Base-by-base conservation (phyloP, 2,113 vertebrate species). In the Phalacrocorax pelagicus region DNA sequence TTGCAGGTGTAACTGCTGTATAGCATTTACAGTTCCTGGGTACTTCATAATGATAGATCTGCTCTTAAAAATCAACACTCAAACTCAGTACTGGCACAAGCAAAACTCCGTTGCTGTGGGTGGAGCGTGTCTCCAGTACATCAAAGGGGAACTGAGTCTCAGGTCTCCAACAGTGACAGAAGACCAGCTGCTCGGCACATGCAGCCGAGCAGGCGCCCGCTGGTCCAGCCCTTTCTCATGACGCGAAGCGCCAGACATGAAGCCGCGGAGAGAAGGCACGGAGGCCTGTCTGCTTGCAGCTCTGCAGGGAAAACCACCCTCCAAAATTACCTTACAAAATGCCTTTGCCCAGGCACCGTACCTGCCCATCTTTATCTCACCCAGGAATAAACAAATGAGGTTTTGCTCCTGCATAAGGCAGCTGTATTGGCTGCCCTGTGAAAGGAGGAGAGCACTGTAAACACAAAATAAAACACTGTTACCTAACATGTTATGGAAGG, bases 361-460 rank as follows among this genome's bases (percentile, higher is more conserved):
- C 32, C 73, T 51, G 52, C 74, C 22, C 19, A 1, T 12, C 46
- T 8, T 32, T 42, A 34, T 27, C 29, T 27, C 36, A 5, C 26
- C 34, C 54, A 5, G 72, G 21, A 55, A 29, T 0, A 18, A 66
- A 10, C 27, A 73, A 15, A 36, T 9, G 14, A 36, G 27, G 11
- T 63, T 73, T 34, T 30, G 32, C 12, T 70, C 49, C 74, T 14
- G 19, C 8, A 2, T 16, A 12, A 49, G 42, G 27, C n/a, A 32
- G 3, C 0, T 2, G 22, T 1, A 22, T 3, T 5, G 5, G 22
- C 36, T 30, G 32, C 47, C 47, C 54, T 3, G n/a, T 1, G 23
- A 7, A 51, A 58, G 49, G 54, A 29, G 32, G 36, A 30, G 46
- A 6, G 2, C 5, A 2, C 46, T 52, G 61, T 12, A 17, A 86